These are phyloP conservation scores for Hydropsyche tenuis DNA, from an alignment of 1,140 invertebrate genomes.

Conservation along the genomic window DNA sequence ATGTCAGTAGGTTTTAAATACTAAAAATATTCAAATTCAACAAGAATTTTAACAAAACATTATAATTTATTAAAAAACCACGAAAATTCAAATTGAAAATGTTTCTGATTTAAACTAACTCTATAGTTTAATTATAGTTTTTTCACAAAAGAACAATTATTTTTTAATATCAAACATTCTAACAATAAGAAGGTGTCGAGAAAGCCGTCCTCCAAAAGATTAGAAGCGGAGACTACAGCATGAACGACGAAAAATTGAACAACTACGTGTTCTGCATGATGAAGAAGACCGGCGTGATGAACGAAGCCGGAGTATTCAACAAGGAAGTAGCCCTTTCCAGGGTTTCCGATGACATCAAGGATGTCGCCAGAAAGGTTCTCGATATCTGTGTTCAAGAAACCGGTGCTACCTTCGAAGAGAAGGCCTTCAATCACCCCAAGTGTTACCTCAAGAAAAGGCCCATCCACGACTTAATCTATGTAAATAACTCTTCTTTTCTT, in stretches of 20 bases:
- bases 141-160: no score
- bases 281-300: slow-evolving; percentile 34
- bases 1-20: no score
- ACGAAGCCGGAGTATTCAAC: slow-evolving; percentile 30
- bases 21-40: no score
- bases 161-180: no score
- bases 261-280: slow-evolving; percentile 36
- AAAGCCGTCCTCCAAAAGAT: slow-evolving; percentile 23
- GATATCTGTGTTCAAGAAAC: slow-evolving; percentile 22
- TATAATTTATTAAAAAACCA: no score
- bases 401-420: slow-evolving; percentile 20
- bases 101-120: no score
- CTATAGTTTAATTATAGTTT: no score
- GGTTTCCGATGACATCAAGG: slow-evolving; percentile 2
- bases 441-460: slow-evolving; percentile 35
- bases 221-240: slow-evolving; percentile 24
- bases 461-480: background rate
- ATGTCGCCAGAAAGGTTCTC: slow-evolving; percentile 33
- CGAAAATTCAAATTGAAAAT: no score
- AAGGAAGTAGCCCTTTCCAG: slow-evolving; percentile 35
- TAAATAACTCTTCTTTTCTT: no score
- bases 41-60: no score
- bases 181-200: no score
- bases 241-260: slow-evolving; percentile 32
- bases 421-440: slow-evolving; percentile 32